Conservation (phyloP, 2,113 vertebrate genomes). For the Misgurnus mizolepis region DNA sequence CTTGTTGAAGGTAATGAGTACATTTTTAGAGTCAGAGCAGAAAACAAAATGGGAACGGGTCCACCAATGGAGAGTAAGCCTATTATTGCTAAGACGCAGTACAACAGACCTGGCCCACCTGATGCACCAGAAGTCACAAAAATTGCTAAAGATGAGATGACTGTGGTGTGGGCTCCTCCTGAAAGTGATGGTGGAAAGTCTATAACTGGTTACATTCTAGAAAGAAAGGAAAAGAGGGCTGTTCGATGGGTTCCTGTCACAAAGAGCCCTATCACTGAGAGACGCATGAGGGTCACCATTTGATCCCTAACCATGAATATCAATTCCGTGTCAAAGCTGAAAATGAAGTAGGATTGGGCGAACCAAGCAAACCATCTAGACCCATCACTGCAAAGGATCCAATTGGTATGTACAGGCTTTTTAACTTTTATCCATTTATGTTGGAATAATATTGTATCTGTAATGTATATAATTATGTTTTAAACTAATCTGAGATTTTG, state of each 20-base stretch:
- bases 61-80: constrained; percentile 91
- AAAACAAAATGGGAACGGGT: constrained; percentile 98
- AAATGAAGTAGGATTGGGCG: constrained; percentile 96
- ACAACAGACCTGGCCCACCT: constrained; percentile 89
- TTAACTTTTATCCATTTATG: background rate
- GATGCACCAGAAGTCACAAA: constrained; percentile 93
- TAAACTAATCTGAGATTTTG: background rate
- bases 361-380: constrained; percentile 93
- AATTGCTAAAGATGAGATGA: constrained; percentile 98
- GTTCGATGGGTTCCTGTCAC: constrained; percentile 92
- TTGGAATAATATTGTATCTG: background rate
- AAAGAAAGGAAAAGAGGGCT: constrained; percentile 92
- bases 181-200: constrained; percentile 97
- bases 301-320: constrained; percentile 94
- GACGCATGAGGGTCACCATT: constrained; percentile 91
- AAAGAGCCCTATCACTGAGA: constrained; percentile 92
- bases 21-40: constrained; percentile 94
- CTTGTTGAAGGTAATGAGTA: constrained; percentile 98
- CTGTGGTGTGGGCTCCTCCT: constrained; percentile 96
- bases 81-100: constrained; percentile 90
- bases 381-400: constrained; percentile 94
- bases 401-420: constrained; percentile 80
- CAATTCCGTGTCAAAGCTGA: constrained; percentile 98
- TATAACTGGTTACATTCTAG: constrained; percentile 95
- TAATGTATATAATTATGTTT: constrained; percentile 22